Conservation (phyloP, 1,140 invertebrate genomes). For the Drosophila micromelanica region DNA sequence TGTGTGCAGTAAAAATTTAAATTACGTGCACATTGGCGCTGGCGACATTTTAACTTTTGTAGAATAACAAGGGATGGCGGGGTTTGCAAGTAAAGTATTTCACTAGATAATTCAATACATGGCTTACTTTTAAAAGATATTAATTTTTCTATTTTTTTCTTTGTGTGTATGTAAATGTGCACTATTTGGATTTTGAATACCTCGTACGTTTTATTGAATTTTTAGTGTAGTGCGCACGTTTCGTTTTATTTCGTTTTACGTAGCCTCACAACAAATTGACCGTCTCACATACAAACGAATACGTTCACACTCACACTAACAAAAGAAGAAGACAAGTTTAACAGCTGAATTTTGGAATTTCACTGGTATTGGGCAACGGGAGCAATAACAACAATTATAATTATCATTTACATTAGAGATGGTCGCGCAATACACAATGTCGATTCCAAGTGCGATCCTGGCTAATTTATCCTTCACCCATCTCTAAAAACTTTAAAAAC, state of each 20-base stretch:
- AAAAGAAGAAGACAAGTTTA: constrained; percentile 4
- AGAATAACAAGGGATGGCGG: too few relatives aligned
- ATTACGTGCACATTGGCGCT: constrained; percentile 55
- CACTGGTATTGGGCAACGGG: constrained; percentile 24
- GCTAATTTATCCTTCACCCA: too few relatives aligned
- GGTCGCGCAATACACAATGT: too few relatives aligned
- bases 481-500: not conserved
- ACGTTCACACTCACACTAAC: constrained; percentile 2
- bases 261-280: constrained; percentile 21
- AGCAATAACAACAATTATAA: not conserved
- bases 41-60: constrained; percentile 8
- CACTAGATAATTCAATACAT: constrained; percentile 8
- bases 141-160: not conserved
- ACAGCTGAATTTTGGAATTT: constrained; percentile 28
- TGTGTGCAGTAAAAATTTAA: constrained; percentile 41
- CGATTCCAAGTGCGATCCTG: too few relatives aligned
- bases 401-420: constrained; percentile 34
- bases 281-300: not conserved
- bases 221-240: constrained; percentile 51
- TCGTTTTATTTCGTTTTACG: constrained; percentile 34
- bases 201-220: constrained; percentile 21
- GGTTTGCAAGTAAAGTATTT: not conserved
- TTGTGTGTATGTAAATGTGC: constrained; percentile 5
- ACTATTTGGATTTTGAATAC: constrained; percentile 20
- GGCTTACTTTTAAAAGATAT: not conserved